Evolutionary conservation across 2,888 invertebrate genomes (phyloP), one percentile per base, ranked within the genome.

Genomic region (Sialis lutaria): DNA sequence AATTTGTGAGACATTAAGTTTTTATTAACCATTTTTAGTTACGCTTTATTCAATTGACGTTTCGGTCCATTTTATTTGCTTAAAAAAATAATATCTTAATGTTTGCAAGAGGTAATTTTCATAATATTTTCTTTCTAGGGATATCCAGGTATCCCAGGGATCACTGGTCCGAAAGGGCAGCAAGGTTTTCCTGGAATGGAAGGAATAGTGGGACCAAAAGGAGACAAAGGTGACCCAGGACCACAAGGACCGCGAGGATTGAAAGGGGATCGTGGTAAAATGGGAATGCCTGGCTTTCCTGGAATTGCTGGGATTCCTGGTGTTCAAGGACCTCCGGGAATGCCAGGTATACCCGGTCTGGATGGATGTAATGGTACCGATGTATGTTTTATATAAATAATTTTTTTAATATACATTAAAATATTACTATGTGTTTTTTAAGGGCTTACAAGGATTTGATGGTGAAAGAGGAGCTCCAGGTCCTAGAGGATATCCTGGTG

Each of bases 291-390:
- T 51, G 95, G 95, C 49, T 86, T 83, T 62, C 77, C 84, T 5
- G 90, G 88, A 51, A 74, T 77, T 50, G 73, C 77, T 56, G 86
- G 86, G 43, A 68, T 81, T 50, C 82, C 79, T 13, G 86, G 86
- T 49, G 60, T 74, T 50, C 76, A 73, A 59, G 87, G 87, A 33
- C 72, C 72, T 48, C 55, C 73, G 1, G 87, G 92, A 44, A 58
- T 71, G 1, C 71, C 85, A n/a, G 93, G 93, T 55, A 68, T 76
- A 40, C 80, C 86, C 39, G 96, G 96, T 45, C 69, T 83, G 56
- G 93, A 96, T 61, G 97, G 96, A 7, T 97, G 96, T 61, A 95
- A 96, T 59, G 96, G 96, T 58, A 89, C 91, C 46, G 91, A 91
- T 64, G 90, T 89, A 72, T 74, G 77, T 70, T 53, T 47, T 48